phyloP scores from a whole-genome alignment of 1,140 invertebrate genomes.

The Heterodera schachtii region DNA sequence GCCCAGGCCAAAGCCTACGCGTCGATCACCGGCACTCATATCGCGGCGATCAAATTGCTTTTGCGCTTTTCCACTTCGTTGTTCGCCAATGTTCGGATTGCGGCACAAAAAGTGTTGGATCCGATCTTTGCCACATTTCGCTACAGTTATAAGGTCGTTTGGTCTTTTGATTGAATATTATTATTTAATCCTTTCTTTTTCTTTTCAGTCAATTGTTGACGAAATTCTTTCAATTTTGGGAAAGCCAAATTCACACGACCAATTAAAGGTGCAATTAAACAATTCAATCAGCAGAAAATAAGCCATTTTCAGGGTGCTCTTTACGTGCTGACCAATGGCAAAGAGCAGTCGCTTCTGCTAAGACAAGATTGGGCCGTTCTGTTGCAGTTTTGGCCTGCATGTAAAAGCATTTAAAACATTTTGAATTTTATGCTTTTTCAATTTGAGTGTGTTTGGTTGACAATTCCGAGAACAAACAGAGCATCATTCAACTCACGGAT shows the following conservation, averaged over 20 bases:
- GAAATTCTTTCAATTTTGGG: constrained; percentile 72
- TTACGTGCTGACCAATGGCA: constrained; percentile 76
- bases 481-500: constrained; percentile 78
- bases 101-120: constrained; percentile 72
- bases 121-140: constrained; percentile 69
- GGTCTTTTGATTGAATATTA: not conserved
- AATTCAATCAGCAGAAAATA: not conserved
- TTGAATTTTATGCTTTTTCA: not conserved
- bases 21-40: constrained; percentile 38
- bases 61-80: constrained; percentile 42
- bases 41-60: constrained; percentile 42
- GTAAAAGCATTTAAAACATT: not conserved
- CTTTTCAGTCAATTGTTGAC: constrained; percentile 54
- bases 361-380: constrained; percentile 79
- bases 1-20: constrained; percentile 40
- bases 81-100: constrained; percentile 70
- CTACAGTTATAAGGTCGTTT: constrained; percentile 70
- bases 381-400: constrained; percentile 75
- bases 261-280: constrained; percentile 72
- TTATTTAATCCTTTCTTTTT: not conserved
- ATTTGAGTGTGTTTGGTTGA: constrained; percentile 66
- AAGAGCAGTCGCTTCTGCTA: constrained; percentile 72
- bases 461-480: constrained; percentile 81
- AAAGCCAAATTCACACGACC: constrained; percentile 72
- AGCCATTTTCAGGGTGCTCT: constrained; percentile 73